A percentile compares a stretch with the other conserved stretches of the same genome.
phyloP scores from a whole-genome alignment of 92 coral and sea anemone genomes.

The Micromussa lordhowensis region DNA sequence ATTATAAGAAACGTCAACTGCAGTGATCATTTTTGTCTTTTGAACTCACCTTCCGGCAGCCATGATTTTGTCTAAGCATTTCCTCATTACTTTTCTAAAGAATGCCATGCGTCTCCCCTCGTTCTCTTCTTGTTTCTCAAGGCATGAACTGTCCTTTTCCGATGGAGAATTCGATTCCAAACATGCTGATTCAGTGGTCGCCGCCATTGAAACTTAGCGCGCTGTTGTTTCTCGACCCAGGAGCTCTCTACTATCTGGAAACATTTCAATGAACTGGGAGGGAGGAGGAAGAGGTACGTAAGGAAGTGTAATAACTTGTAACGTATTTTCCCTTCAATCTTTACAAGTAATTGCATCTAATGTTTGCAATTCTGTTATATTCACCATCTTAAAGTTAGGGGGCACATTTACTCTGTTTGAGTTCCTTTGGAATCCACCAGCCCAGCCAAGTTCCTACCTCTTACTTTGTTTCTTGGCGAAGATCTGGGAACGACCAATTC shows the following conservation, averaged over 20 bases:
- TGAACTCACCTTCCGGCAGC: constrained; percentile 66
- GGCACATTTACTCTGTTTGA: not conserved
- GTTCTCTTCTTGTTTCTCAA: constrained; percentile 33
- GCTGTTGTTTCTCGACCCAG: constrained; percentile 42
- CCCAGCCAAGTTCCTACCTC: not conserved
- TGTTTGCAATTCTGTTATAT: not conserved
- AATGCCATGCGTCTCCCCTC: constrained; percentile 60
- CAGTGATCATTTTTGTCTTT: not conserved
- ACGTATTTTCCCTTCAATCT: not conserved
- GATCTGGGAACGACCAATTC: not conserved
- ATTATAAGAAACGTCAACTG: not conserved
- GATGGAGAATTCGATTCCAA: not conserved
- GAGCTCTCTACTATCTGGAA: not conserved
- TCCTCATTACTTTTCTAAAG: constrained; percentile 72
- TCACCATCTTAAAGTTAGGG: too few relatives aligned
- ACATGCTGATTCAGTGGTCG: constrained; percentile 16
- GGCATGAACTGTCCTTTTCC: constrained; percentile 1
- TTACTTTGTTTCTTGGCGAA: too few relatives aligned
- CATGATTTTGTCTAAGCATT: constrained; percentile 79
- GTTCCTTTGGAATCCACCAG: not conserved
- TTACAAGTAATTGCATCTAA: not conserved
- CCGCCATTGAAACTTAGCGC: constrained; percentile 71
- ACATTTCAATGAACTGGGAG: not conserved
- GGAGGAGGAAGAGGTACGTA: not conserved
- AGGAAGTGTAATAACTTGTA: not conserved